Evolutionary conservation across 2,888 invertebrate species (phyloP), one percentile per base, ranked within the genome.

Genomic region (Celastrina argiolus): DNA sequence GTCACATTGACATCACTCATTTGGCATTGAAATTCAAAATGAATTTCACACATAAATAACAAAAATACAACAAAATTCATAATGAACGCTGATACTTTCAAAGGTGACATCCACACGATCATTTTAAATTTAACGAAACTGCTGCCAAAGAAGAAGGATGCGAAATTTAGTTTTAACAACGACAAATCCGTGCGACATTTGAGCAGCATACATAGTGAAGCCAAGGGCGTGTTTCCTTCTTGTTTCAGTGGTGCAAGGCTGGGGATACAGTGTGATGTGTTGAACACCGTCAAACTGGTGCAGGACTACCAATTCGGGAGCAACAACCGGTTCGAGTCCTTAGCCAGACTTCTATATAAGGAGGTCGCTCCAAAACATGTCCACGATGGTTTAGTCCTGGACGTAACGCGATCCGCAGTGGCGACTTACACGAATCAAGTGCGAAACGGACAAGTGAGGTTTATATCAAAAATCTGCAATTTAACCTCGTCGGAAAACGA

Each of bases 11-110:
- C 77, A 76, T 74, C 82, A 85, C 81, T 85, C 87, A 87, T 81
- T 82, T 87, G 90, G 88, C 90, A 81, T 81, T 76, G 74, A 78
- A 80, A 83, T 82, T 81, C 80, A 81, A 77, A 80, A 77, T 79
- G 77, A 74, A 69, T 72, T 66, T 72, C 75, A 82, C 75, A 82
- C 67, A 69, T 67, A 71, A 69, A 66, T 61, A 70, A 63, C 31
- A 69, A 75, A 75, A 73, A 73, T 69, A 84, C 73, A 82, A 31
- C 45, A 61, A 68, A 65, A 65, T 41, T 56, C 39, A 42, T 31
- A 64, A 90, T 91, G 91, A 89, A 90, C 76, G 74, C 87, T 76
- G 89, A 91, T 72, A 81, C 81, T 34, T 74, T 91, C 70, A 89
- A 85, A 71, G 83, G 85, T 70, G 91, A 91, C 75, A 81, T 90